Conservation (phyloP, 1,140 invertebrate species). For the Sinonovacula constricta region DNA sequence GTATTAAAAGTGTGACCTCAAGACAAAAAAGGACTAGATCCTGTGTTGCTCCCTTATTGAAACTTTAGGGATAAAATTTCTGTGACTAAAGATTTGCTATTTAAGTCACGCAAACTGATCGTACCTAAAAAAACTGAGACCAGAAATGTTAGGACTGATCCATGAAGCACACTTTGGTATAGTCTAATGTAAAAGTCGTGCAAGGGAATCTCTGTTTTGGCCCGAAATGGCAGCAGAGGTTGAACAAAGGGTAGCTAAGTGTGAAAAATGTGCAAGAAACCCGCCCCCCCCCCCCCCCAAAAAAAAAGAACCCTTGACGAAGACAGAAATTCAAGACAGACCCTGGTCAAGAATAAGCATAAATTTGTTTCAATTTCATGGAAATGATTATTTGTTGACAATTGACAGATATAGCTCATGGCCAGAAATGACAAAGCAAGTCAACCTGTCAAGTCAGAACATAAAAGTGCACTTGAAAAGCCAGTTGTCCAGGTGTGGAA, state of each 20-base stretch:
- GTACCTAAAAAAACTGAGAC: constrained; percentile 24
- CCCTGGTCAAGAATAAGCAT: constrained; percentile 12
- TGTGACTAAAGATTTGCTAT: constrained; percentile 37
- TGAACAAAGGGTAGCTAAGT: constrained; percentile 7
- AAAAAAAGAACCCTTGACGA: constrained; percentile 37
- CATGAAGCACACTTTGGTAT: constrained; percentile 50
- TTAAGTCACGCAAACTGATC: constrained; percentile 33
- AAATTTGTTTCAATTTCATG: constrained; percentile 51
- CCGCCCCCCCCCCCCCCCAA: not conserved
- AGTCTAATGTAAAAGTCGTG: constrained; percentile 15
- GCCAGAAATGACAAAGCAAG: constrained; percentile 33
- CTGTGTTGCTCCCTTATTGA: not conserved
- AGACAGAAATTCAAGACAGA: constrained; percentile 1
- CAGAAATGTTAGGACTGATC: constrained; percentile 27
- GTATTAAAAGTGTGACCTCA: constrained; percentile 41
- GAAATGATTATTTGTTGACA: constrained; percentile 45
- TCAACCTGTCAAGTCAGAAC: constrained; percentile 13
- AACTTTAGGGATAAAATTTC: constrained; percentile 43
- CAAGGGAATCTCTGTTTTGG: constrained; percentile 43
- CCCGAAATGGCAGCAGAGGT: constrained; percentile 32
- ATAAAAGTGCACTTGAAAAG: constrained; percentile 51
- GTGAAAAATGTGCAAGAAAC: constrained; percentile 13
- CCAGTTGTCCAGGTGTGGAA: constrained; percentile 51
- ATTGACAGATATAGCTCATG: constrained; percentile 43
- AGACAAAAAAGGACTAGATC: not conserved